Evolutionary conservation across 2,113 vertebrate species (phyloP).

Genomic region (Tretioscincus oriximinensis): DNA sequence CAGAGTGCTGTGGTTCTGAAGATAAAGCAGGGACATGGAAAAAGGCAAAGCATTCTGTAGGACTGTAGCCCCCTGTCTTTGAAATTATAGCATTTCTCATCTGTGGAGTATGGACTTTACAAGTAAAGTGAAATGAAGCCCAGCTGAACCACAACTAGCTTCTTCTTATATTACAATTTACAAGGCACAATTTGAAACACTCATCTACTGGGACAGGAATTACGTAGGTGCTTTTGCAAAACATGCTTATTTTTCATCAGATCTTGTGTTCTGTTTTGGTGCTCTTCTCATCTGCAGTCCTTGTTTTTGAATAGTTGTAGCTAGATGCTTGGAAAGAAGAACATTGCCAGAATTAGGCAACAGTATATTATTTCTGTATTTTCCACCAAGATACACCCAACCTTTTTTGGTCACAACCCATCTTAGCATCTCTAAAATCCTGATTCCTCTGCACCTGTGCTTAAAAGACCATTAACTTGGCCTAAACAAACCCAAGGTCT

Average conservation of each 20-base stretch:
- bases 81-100: conserved; percentile 38
- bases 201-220: conserved; percentile 19
- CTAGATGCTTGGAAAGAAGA: too few species aligned
- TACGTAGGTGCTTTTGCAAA: not conserved
- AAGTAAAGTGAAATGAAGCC: conserved; percentile 29
- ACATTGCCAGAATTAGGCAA: too few species aligned
- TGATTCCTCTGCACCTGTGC: too few species aligned
- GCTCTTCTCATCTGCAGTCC: conserved; percentile 23
- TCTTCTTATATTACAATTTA: conserved; percentile 24
- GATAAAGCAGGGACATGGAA: conserved; percentile 51
- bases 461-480: too few species aligned
- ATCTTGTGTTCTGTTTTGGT: conserved; percentile 22
- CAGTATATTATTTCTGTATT: not conserved
- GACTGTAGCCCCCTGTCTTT: conserved; percentile 50
- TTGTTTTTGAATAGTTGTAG: conserved; percentile 20
- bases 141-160: conserved; percentile 35
- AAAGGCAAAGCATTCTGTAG: conserved; percentile 47
- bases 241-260: conserved; percentile 15
- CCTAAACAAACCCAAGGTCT: too few species aligned
- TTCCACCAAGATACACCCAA: not conserved
- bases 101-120: conserved; percentile 33
- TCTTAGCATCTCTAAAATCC: too few species aligned
- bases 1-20: conserved; percentile 51
- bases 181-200: conserved; percentile 27
- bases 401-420: too few species aligned